Evolutionary conservation across 2,888 invertebrate genomes (phyloP).

Genomic region (Brachycybe producta): DNA sequence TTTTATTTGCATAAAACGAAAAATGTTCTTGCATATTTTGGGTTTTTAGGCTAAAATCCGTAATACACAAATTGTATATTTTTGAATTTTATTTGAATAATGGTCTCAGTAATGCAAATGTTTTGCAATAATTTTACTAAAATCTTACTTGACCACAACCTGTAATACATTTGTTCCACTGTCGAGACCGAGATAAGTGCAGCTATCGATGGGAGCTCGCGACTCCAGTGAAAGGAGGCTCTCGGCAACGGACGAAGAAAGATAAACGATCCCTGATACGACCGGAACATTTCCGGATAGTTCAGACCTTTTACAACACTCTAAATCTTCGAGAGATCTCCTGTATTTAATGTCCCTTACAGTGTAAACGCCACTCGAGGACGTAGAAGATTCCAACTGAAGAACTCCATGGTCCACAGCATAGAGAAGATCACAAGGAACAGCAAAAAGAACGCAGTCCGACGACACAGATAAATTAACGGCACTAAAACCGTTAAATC

Average conservation of each 20-base stretch:
- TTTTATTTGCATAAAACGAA: no score
- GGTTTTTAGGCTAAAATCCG: no score
- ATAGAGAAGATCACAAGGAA: constrained; percentile 29
- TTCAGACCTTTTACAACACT: constrained; percentile 19
- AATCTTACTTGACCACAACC: constrained; percentile 26
- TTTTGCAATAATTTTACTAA: no score
- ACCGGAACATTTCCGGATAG: constrained; percentile 28
- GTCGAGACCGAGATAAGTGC: constrained; percentile 42
- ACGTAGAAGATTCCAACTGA: constrained; percentile 25
- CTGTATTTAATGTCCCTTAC: constrained; percentile 31
- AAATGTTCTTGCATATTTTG: no score
- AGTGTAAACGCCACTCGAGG: constrained; percentile 27
- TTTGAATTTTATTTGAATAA: no score
- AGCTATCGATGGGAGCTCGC: constrained; percentile 37
- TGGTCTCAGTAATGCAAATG: no score
- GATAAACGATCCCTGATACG: constrained; percentile 36
- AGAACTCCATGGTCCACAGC: constrained; percentile 36
- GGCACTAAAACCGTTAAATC: background rate
- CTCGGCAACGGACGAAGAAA: constrained; percentile 33
- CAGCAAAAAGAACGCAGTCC: constrained; percentile 29
- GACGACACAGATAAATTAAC: background rate
- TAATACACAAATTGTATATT: no score
- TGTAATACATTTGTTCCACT: constrained; percentile 37
- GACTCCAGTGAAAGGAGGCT: constrained; percentile 35
- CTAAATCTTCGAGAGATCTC: constrained; percentile 25